Evolutionary conservation across 1,140 invertebrate genomes (phyloP), one percentile per base, ranked within the genome.

Genomic region (Drosophila jambulina): DNA sequence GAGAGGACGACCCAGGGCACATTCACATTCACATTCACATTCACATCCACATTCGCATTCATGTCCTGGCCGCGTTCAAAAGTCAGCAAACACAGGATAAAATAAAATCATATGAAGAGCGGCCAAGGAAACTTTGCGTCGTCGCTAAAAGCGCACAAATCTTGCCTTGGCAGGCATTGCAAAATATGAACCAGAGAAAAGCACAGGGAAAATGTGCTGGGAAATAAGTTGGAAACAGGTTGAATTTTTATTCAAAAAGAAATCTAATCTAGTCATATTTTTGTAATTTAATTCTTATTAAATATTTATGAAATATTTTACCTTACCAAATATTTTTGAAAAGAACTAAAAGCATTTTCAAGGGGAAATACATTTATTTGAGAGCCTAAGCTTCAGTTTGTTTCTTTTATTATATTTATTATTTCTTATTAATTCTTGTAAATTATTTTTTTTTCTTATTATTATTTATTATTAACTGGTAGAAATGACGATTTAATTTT

Each of bases 141-240:
- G 67, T 56, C 62, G 76, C 83, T 88, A 88, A 87, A 87, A 87
- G 83, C 68, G 83, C 83, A 88, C 84, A 87, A 83, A 80, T 87
- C 83, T 88, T 72, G 57, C 32, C 62, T 45, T 82, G 79, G 70
- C 83, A 79, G 81, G 69, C 82, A 51, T 53, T 59, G 61, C 82
- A 79, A 72, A 86, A 79, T 65, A 69, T 57, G 56, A 78, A 67
- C 60, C 64, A 53, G 40, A 51, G 61, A 21, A 21, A 17, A 15
- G 51, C 51, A 58, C 42, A 12, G 29, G n/a, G 21, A 62, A 8
- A 21, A 19, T 10, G 5, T 12, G n/a, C 3, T 0, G n/a, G 17
- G 8, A 49, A 49, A 12, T 9, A 53, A 32, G 1, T 4, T 19
- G n/a, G 3, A 3, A 19, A 6, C 13, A 13, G 9, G 1, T 43